phyloP scores from a whole-genome alignment of 2,113 vertebrate species.

The Helogale parvula region DNA sequence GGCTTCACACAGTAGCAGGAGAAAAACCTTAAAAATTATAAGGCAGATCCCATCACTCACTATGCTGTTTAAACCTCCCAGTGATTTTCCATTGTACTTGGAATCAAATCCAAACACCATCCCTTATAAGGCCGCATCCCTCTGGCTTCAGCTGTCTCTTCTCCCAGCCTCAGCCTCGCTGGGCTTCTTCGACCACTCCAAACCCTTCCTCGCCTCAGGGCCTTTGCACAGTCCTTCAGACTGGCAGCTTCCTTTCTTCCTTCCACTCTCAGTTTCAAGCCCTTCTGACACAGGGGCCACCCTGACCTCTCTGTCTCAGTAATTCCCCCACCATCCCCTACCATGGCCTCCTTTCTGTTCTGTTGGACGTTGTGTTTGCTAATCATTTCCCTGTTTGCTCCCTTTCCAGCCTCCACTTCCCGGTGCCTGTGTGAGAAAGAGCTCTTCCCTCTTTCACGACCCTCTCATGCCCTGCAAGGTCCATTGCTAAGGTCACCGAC shows the following conservation, averaged over 20 bases:
- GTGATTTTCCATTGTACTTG: conserved; percentile 62
- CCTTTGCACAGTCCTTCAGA: conserved; percentile 32
- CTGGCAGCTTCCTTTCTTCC: not conserved
- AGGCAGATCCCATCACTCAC: conserved; percentile 29
- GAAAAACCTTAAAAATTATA: not conserved
- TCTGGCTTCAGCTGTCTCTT: conserved; percentile 13
- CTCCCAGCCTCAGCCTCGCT: not conserved
- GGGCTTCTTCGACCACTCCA: not conserved
- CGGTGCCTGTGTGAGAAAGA: not conserved
- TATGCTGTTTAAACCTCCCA: conserved; percentile 44
- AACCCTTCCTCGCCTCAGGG: not conserved
- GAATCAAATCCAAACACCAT: conserved; percentile 59
- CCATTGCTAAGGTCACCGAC: not conserved
- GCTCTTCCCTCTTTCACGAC: not conserved
- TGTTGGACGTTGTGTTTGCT: not conserved
- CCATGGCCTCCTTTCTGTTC: not conserved
- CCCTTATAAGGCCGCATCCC: conserved; percentile 64
- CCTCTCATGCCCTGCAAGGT: not conserved
- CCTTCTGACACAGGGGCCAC: not conserved
- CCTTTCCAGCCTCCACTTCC: not conserved
- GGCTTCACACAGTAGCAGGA: not conserved
- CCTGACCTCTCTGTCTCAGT: not conserved
- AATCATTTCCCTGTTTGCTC: not conserved
- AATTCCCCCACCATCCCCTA: too few species aligned
- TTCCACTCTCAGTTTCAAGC: not conserved